A percentile compares a stretch with the other conserved stretches of the same genome.
Evolutionary conservation across 2,888 invertebrate species (phyloP).

Genomic region (Agrotis exclamationis): DNA sequence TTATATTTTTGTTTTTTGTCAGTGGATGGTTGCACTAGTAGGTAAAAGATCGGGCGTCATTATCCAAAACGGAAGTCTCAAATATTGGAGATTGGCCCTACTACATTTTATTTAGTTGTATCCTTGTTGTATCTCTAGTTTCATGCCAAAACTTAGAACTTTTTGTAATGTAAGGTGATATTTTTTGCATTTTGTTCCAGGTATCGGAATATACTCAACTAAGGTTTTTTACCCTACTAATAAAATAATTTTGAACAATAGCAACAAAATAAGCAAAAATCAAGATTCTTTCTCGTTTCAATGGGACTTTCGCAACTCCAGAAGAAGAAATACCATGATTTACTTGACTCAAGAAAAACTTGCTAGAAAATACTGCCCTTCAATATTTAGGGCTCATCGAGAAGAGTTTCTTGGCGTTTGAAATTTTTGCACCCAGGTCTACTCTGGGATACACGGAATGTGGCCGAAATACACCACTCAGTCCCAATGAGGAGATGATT

Average conservation of each 20-base stretch:
- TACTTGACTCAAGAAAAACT: background rate
- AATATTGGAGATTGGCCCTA: too few relatives aligned
- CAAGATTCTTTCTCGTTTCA: slow-evolving; percentile 31
- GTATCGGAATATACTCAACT: slow-evolving; percentile 22
- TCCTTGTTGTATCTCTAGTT: background rate
- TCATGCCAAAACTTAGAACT: too few relatives aligned
- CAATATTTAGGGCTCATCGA: slow-evolving; percentile 16
- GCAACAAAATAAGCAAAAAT: background rate
- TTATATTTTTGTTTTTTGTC: too few relatives aligned
- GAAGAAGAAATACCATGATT: background rate
- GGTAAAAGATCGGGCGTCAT: too few relatives aligned
- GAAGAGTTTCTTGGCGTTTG: slow-evolving; percentile 12
- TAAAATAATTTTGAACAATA: slow-evolving; percentile 13
- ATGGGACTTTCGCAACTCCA: slow-evolving; percentile 14
- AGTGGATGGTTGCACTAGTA: too few relatives aligned
- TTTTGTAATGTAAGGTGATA: background rate
- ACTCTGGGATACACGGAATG: too few relatives aligned
- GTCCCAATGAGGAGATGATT: too few relatives aligned
- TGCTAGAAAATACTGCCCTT: slow-evolving; percentile 35
- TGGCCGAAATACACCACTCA: too few relatives aligned
- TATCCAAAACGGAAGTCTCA: too few relatives aligned
- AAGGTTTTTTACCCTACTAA: slow-evolving; percentile 20
- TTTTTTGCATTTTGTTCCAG: slow-evolving; percentile 23
- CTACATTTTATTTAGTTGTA: background rate
- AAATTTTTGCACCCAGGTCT: background rate